Base-by-base conservation (phyloP, 2,888 invertebrate genomes). In the Amblyjoppa fuscipennis region DNA sequence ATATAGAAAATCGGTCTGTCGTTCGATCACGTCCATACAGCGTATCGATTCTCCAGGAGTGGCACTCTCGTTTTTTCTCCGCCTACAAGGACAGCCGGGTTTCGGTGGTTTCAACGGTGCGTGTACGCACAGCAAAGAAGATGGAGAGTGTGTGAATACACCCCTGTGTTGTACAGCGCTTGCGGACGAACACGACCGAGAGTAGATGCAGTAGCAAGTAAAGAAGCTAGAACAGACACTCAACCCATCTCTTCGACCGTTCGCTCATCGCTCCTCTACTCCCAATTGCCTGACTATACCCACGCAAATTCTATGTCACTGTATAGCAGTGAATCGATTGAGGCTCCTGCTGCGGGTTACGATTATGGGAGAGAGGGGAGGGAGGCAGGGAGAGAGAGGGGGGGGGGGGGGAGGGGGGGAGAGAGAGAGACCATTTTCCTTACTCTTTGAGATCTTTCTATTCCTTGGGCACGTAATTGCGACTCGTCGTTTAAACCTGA, bases 301-400 rank as follows among this genome's bases (percentile, higher is more conserved):
- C 76, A 87, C 84, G 86, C 76, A 87, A 87, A 88, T 84, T 70
- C 74, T 38, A 28, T 68, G 73, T 69, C 73, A 81, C 76, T 81
- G 59, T 66, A 53, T 41, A 61, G 61, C 51, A 74, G 66, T 49
- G 71, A 78, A 81, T 82, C 74, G 81, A 75, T 53, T 9, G 56
- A 69, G 75, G 53, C 34, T 59, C 77, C 20, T 41, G 77, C 77
- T 81, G 70, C 34, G 75, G 74, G 81, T 81, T 77, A 78, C 77
- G 68, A 84, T 81, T 81, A 75, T 20, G 20, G 20, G 20, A 20
- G 20, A 20, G 20, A 20, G 20, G 20, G 20, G 20, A 20, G 20
- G 20, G 20, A 20, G 20, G 20, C 20, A 0, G 20, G 20, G 20
- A 20, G 20, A 20, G 20, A 20, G 20, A 20, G 20, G 20, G 20